phyloP scores from a whole-genome alignment of 2,797 vertebrate species.

The Natrix natrix region DNA sequence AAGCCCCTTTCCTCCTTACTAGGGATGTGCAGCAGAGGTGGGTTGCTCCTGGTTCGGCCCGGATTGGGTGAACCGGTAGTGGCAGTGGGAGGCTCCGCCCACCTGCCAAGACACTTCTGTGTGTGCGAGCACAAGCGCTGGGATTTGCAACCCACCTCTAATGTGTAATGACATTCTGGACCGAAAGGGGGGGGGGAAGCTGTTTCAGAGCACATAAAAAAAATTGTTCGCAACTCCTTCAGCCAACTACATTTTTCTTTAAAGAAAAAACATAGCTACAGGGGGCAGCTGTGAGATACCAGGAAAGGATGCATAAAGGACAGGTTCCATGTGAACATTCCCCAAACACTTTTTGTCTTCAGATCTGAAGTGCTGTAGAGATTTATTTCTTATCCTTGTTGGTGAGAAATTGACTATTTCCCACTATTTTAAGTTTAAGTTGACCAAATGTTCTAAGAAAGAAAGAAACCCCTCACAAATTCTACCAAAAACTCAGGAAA shows the following conservation, averaged over 20 bases:
- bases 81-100: no score
- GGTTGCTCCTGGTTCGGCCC: no score
- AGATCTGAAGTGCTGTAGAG: background rate
- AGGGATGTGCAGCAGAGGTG: background rate
- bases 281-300: background rate
- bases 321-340: background rate
- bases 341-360: background rate
- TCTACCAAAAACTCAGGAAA: background rate
- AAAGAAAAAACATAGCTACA: background rate
- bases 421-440: background rate
- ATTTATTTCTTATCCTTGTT: background rate
- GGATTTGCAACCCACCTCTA: no score
- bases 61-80: no score
- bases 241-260: background rate
- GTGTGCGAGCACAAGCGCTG: no score
- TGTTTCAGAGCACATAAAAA: background rate
- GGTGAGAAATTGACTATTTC: background rate
- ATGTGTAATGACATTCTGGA: background rate
- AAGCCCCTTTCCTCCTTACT: background rate
- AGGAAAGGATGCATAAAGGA: background rate
- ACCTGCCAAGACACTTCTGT: no score
- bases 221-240: background rate
- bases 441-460: background rate
- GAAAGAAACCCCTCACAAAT: background rate
- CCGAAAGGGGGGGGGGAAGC: background rate